These are phyloP conservation scores for Cephonodes hylas DNA, from an alignment of 2,888 invertebrate genomes.

Conservation along the genomic window DNA sequence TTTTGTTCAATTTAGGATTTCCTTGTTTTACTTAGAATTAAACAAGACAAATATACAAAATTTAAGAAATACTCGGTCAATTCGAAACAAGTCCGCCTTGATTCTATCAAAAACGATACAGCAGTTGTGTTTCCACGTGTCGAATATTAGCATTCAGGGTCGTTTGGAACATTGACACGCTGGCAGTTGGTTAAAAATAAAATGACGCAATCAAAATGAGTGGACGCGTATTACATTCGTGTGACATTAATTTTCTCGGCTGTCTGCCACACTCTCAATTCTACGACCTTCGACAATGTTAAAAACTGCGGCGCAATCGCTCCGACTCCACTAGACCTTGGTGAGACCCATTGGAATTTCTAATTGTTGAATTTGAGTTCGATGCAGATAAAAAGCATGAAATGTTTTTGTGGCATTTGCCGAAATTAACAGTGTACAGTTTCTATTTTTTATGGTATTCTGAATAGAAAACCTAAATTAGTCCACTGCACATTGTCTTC, in stretches of 20 bases:
- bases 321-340: background rate
- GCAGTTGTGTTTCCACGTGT: background rate
- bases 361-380: background rate
- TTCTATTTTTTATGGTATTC: too few relatives aligned
- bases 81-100: background rate
- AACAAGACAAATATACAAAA: background rate
- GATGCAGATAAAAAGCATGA: too few relatives aligned
- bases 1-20: background rate
- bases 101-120: conserved; percentile 11
- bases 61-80: background rate
- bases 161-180: background rate
- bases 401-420: too few relatives aligned
- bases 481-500: too few relatives aligned
- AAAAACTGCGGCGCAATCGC: background rate
- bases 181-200: conserved; percentile 18
- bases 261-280: conserved; percentile 38
- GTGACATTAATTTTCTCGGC: conserved; percentile 27
- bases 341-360: background rate
- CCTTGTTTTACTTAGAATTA: background rate
- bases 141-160: background rate
- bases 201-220: conserved; percentile 27
- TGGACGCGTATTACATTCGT: conserved; percentile 23
- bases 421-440: too few relatives aligned
- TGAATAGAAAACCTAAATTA: too few relatives aligned
- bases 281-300: conserved; percentile 23